Conservation (phyloP, 2,113 vertebrate species). For the Oreochromis spilurus region DNA sequence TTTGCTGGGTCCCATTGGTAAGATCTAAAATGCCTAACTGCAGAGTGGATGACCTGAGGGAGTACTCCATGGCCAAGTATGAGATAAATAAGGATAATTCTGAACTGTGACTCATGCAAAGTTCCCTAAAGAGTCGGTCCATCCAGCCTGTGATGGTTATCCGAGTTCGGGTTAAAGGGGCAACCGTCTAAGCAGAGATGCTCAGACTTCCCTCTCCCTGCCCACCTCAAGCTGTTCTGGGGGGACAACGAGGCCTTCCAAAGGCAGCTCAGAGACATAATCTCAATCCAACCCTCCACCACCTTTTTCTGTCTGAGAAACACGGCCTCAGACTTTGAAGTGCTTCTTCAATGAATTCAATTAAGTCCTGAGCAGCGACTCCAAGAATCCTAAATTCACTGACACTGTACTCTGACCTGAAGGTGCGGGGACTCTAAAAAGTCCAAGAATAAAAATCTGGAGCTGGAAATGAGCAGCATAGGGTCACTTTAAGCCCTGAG, state of each 20-base stretch:
- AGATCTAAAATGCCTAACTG: fast-evolving
- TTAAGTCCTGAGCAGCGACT: fast-evolving
- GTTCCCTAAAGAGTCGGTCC: background rate
- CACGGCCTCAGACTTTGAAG: background rate
- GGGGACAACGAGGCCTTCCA: background rate
- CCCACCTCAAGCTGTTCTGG: background rate
- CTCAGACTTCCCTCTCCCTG: background rate
- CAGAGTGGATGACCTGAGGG: background rate
- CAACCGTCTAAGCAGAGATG: background rate
- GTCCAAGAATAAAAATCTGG: background rate
- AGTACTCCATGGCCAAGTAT: background rate
- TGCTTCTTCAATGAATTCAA: background rate
- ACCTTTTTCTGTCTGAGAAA: background rate
- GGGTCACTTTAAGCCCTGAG: background rate
- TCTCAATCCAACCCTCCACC: background rate
- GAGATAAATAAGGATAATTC: background rate
- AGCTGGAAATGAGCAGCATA: background rate
- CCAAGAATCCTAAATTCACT: background rate
- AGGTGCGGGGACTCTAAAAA: background rate
- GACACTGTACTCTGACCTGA: background rate
- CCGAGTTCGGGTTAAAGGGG: fast-evolving
- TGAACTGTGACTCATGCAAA: background rate
- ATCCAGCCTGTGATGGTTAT: background rate
- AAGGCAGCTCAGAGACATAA: background rate
- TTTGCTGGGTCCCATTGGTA: background rate